Evolutionary conservation across 2,797 vertebrate species (phyloP).

Genomic region (Pipistrellus pipistrellus): DNA sequence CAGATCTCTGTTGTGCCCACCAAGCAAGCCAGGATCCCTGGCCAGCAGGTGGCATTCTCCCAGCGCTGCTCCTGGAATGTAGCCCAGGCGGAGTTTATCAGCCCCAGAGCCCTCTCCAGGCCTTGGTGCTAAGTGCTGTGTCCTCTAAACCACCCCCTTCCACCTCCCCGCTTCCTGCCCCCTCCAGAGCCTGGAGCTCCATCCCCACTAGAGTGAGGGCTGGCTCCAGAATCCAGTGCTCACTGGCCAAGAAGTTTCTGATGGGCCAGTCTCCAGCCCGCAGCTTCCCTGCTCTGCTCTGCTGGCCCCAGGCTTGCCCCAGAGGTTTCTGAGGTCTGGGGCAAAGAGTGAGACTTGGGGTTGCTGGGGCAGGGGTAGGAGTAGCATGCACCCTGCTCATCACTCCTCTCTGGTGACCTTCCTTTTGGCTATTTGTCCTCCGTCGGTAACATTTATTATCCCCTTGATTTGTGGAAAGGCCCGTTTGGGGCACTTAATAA

Average conservation of each 20-base stretch:
- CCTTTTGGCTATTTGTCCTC: background rate
- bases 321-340: background rate
- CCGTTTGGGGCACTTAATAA: background rate
- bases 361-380: background rate
- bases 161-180: accelerated
- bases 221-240: background rate
- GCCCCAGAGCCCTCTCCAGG: background rate
- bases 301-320: background rate
- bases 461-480: background rate
- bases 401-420: background rate
- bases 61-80: conserved; percentile 56
- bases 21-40: background rate
- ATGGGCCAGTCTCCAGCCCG: background rate
- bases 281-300: background rate
- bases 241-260: background rate
- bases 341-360: background rate
- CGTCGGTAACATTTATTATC: background rate
- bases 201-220: background rate
- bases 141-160: background rate
- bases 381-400: background rate
- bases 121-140: background rate
- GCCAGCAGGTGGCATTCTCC: conserved; percentile 81
- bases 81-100: background rate
- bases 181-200: no score
- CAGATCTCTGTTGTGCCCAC: background rate